Percentiles rank a stretch among this genome's conserved stretches.
Conservation (phyloP, 2,888 invertebrate genomes). For the Cryptus viduatorius region DNA sequence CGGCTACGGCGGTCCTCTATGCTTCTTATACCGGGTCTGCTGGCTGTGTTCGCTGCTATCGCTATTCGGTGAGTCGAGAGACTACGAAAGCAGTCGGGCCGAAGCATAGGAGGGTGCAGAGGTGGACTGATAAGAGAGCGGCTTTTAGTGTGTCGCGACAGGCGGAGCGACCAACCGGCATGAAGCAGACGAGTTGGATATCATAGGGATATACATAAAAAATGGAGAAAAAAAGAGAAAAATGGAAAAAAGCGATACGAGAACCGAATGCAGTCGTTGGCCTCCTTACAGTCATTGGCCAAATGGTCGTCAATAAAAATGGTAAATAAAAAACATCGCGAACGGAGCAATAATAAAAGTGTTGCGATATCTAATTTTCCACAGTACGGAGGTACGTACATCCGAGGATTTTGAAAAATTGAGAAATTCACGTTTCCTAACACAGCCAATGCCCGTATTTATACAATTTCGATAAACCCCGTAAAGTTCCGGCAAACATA, state of each 20-base stretch:
- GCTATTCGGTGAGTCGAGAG: constrained; percentile 25
- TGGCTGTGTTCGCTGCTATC: constrained; percentile 6
- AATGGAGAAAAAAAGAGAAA: neutral
- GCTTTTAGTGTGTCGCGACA: constrained; percentile 62
- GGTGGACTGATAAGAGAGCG: constrained; percentile 76
- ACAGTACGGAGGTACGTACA: no score
- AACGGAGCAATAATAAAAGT: neutral
- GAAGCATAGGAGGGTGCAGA: constrained; percentile 49
- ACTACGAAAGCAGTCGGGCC: constrained; percentile 1
- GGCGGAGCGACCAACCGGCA: constrained; percentile 60
- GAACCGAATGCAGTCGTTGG: neutral
- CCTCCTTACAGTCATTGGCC: neutral
- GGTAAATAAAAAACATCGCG: neutral
- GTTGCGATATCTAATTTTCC: no score
- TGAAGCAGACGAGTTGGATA: neutral
- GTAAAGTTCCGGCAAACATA: neutral
- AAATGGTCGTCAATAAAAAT: neutral
- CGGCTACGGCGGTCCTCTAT: constrained; percentile 6
- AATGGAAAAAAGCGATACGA: constrained; percentile 4
- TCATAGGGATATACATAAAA: neutral
- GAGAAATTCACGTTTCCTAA: no score
- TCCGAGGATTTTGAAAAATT: no score
- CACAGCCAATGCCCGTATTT: neutral
- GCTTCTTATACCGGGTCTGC: neutral
- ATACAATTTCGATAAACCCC: neutral